Conservation (phyloP, 2,113 vertebrate genomes). For the Lagopus muta region DNA sequence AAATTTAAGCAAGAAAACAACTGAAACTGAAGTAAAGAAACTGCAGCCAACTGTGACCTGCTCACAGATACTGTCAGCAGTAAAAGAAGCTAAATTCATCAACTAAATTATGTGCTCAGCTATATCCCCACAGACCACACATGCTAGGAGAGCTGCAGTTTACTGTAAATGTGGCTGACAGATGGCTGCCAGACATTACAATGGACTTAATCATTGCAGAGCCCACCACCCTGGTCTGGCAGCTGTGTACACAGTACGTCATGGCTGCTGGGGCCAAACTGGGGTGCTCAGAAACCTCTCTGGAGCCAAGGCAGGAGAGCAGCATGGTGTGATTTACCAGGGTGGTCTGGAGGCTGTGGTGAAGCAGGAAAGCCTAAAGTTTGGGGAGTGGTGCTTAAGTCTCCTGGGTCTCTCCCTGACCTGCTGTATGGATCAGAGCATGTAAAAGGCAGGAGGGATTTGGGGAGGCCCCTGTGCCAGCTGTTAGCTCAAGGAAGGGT, state of each 20-base stretch:
- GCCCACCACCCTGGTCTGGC: not conserved
- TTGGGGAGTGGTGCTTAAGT: not conserved
- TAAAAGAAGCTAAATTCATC: not conserved
- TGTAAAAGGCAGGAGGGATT: not conserved
- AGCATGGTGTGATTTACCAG: fast-evolving
- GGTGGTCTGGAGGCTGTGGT: not conserved
- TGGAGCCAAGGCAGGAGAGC: not conserved
- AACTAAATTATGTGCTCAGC: not conserved
- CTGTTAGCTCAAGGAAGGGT: not conserved
- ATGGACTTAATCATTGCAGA: not conserved
- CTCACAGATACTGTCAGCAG: not conserved
- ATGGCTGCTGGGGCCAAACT: not conserved
- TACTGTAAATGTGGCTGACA: not conserved
- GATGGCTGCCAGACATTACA: conserved; percentile 20
- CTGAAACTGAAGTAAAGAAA: not conserved
- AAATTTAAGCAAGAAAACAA: not conserved
- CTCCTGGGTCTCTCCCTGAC: not conserved
- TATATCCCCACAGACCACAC: conserved; percentile 27
- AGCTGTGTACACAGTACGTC: not conserved
- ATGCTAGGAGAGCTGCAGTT: not conserved
- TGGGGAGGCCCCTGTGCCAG: not conserved
- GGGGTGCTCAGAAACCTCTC: not conserved
- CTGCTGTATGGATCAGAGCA: not conserved
- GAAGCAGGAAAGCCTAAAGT: not conserved
- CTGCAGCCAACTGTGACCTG: not conserved